Base-by-base conservation (phyloP, 2,888 invertebrate species). In the Hirtodrosophila histrioides region DNA sequence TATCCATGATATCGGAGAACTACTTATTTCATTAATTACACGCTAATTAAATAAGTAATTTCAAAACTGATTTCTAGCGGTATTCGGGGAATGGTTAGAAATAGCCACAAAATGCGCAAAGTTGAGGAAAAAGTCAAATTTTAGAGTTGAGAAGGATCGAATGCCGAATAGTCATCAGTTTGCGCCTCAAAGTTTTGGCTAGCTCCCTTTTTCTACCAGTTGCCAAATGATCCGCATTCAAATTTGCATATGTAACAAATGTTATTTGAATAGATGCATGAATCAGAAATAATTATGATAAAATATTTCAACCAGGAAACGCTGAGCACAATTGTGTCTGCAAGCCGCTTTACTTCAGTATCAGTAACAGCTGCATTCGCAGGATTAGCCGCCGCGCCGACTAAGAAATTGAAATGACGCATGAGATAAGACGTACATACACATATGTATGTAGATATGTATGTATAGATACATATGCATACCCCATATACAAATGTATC, bases 341-440 rank as follows among this genome's bases (percentile, higher is more conserved):
- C 35, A 24, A 11, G 46, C 9, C 24, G 29, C 50, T 44, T 17
- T 17, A 29, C 36, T 58, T 57, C 17, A 17, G 17, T 58, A 64
- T 64, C 64, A 60, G 48, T 33, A 37, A 9, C 17, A 23, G 17
- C 23, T 24, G 12, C 44, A 48, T 49, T 29, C 40, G 44, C 49
- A 56, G 60, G 57, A 48, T 17, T 39, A 40, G 23, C 12, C 31
- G n/a, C 31, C 24, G 33, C 56, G 31, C 31, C 39, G 10, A 37
- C 31, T 10, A 58, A 68, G 53, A 41, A 53, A 54, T 9, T 35
- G 23, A 55, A 35, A 54, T 76, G 73, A 76, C 73, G 73, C 67
- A 73, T 48, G 73, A 73, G 73, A 73, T 73, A 73, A 73, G 55
- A 45, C 72, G 49, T 27, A 27, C 6, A 50, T 51, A 58, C 43